Evolutionary conservation across 2,888 invertebrate genomes (phyloP), one percentile per base, ranked within the genome.

Genomic region (Drosophila pseudotakahashii): DNA sequence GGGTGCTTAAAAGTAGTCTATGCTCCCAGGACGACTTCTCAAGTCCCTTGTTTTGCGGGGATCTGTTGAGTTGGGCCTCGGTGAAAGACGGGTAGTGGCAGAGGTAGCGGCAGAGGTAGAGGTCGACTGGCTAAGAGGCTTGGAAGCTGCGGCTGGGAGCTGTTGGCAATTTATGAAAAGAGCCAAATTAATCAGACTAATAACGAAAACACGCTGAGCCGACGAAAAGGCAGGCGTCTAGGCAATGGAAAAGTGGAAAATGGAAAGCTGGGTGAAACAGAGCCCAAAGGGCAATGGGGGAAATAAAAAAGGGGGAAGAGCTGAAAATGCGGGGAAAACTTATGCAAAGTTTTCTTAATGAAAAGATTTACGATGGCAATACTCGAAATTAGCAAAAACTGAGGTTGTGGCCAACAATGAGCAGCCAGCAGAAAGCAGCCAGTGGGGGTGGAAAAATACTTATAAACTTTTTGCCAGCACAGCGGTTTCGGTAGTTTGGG

Each of bases 161-260:
- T 82, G 84, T 89, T 87, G 90, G 90, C 91, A 91, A 91, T 91
- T 91, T 91, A 91, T 91, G 90, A 91, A 91, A 91, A 90, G 90
- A 91, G 91, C 88, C 90, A 91, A 91, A 91, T 91, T 91, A 91
- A 91, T 91, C 91, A 91, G 92, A 91, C 92, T 92, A 92, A 92
- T 92, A 91, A 92, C 91, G 90, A 90, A 90, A 89, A 90, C 83
- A 87, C 81, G 76, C 84, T 86, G 85, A 47, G 47, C 59, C 62
- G 26, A 84, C 79, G 79, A 84, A 79, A 82, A 84, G 84, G 71
- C 81, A 84, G 84, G 71, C 81, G 81, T 69, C 72, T 72, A 64
- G 64, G 73, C 79, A 76, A 81, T 78, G 74, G 71, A 76, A 85
- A 73, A 9, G n/a, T 13, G 19, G 19, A 19, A 19, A 19, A 19